A percentile compares a stretch with the other conserved stretches of the same genome.
Evolutionary conservation across 1,140 invertebrate species (phyloP).

Genomic region (Brachionus calyciflorus): DNA sequence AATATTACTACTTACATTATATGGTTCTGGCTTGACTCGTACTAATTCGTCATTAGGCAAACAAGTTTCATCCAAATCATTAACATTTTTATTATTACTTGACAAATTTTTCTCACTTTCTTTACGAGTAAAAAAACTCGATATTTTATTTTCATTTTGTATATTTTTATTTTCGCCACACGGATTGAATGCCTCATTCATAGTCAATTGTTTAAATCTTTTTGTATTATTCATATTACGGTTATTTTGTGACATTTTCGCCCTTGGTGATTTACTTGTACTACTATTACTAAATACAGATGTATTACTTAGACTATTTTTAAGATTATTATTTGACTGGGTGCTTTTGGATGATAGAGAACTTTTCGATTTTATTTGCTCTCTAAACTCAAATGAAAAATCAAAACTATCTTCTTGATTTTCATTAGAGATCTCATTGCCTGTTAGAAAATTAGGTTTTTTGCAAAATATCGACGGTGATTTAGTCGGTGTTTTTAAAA

Average conservation of each 20-base stretch:
- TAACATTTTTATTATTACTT: neutral
- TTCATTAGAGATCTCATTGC: neutral
- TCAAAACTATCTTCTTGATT: slow-evolving; percentile 32
- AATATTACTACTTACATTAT: neutral
- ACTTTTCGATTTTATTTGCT: neutral
- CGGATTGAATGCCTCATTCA: neutral
- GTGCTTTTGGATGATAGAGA: neutral
- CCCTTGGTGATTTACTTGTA: neutral
- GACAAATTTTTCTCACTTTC: neutral
- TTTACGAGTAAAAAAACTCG: neutral
- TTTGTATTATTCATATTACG: neutral
- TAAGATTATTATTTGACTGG: no score
- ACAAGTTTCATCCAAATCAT: slow-evolving; percentile 45
- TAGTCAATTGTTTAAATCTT: slow-evolving; percentile 6
- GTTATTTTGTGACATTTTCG: neutral
- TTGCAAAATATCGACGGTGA: slow-evolving; percentile 31
- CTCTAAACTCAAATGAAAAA: slow-evolving; percentile 30
- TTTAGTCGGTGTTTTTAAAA: slow-evolving; percentile 33
- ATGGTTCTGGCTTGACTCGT: neutral
- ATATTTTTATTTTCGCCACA: neutral
- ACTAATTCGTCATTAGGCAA: slow-evolving; percentile 1
- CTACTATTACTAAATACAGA: neutral
- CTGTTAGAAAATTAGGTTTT: neutral
- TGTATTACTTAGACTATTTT: neutral
- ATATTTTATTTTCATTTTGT: neutral